Evolutionary conservation across 2,797 vertebrate genomes (phyloP), one percentile per base, ranked within the genome.

Genomic region (Rhincodon typus): DNA sequence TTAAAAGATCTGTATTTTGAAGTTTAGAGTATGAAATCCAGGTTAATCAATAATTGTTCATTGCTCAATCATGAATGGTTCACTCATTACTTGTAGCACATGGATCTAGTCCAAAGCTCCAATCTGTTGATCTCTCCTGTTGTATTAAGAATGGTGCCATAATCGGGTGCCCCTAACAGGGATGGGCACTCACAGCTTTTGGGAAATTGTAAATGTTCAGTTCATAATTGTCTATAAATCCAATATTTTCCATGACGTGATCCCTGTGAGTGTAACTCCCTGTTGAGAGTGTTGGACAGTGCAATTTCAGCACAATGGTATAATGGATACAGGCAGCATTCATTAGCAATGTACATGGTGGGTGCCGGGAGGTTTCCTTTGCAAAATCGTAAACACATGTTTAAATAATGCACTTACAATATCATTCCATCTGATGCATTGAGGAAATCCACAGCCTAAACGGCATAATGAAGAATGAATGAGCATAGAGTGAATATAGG

Each of bases 301-400:
- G 87, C 53, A 90, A 62, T 90, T 34, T 46, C 46, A 3, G 62
- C 87, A 34, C 87, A 23, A 25, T 88, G 62, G 50, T 57, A 17
- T 90, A n/a, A 90, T 57, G 53, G 6, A 90, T 62, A 90, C 62
- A 50, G 87, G 34, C 87, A 90, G 53, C 30, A 62, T 90, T 90
- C 87, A 90, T 62, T 30, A 90, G 10, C 87, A 90, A 62, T 90
- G 13, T 62, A 62, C 53, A 90, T 90, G 17, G 19, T 17, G 57
- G 34, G 46, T 46, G 88, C 30, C 8, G 30, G 88, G 57, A n/a
- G 15, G 5, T 91, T 91, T 66, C 88, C 57, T 66, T 53, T 91
- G 88, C 88, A 91, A 91, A 91, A 91, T 91, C 88, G 62, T 91
- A 66, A 91, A 91, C 88, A 91, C 57, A 66, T 91, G 88, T 91